Evolutionary conservation across 2,113 vertebrate species (phyloP).

Genomic region (Spheniscus mendiculus): DNA sequence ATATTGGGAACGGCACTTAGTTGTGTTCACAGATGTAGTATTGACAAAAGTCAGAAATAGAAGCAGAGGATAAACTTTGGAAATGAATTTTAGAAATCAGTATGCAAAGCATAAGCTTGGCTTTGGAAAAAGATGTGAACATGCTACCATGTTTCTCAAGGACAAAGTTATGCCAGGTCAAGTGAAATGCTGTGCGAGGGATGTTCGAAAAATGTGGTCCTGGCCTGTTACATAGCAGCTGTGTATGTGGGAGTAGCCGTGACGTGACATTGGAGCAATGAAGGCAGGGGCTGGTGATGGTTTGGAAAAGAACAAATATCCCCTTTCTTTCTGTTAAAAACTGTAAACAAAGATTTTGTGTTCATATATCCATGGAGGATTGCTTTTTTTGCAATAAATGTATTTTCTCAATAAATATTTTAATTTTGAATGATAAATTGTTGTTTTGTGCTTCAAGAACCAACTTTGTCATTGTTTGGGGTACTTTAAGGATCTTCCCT

Average conservation of each 20-base stretch:
- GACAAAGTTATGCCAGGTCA: not conserved
- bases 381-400: not conserved
- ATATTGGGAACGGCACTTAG: not conserved
- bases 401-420: not conserved
- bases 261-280: not conserved
- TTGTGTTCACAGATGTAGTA: not conserved
- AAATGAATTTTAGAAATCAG: not conserved
- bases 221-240: not conserved
- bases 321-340: not conserved
- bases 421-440: not conserved
- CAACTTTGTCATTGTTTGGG: not conserved
- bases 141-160: not conserved
- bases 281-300: not conserved
- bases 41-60: not conserved
- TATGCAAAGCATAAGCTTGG: not conserved
- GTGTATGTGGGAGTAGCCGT: rapidly evolving
- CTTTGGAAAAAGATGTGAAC: not conserved
- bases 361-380: not conserved
- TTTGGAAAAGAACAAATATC: not conserved
- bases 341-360: not conserved
- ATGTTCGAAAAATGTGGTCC: not conserved
- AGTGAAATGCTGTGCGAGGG: not conserved
- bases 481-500: not conserved
- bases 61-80: not conserved
- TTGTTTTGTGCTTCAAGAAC: not conserved